phyloP scores from a whole-genome alignment of 2,797 vertebrate species.

The Oreochromis grahami region DNA sequence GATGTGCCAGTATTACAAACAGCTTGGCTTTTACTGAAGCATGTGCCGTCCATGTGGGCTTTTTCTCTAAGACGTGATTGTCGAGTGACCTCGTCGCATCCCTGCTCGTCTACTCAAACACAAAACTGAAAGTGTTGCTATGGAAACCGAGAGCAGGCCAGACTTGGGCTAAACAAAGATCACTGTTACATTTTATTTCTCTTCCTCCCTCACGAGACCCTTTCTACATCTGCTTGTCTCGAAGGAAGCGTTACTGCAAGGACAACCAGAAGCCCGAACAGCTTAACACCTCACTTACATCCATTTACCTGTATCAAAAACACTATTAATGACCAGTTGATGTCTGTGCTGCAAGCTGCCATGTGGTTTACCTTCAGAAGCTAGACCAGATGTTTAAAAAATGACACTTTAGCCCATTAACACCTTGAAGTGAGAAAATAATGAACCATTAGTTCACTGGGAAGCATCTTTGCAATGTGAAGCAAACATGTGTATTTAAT shows the following conservation, averaged over 20 bases:
- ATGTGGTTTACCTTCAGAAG: neutral
- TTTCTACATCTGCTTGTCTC: neutral
- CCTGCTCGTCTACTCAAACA: constrained; percentile 22
- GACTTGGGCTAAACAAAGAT: constrained; percentile 35
- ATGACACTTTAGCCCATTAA: neutral
- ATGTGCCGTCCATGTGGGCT: constrained; percentile 29
- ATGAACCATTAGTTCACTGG: neutral
- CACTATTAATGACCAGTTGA: constrained; percentile 24
- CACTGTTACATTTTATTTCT: neutral
- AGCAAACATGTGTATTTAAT: neutral
- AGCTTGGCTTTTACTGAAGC: constrained; percentile 32
- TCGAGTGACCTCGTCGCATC: constrained; percentile 39
- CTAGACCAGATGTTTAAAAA: neutral
- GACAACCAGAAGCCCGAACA: constrained; percentile 10
- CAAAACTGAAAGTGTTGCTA: constrained; percentile 38
- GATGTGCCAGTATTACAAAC: constrained; percentile 44
- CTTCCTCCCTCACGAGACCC: neutral
- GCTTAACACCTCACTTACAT: constrained; percentile 26
- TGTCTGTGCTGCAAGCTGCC: neutral
- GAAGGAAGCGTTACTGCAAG: neutral
- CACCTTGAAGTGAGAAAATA: neutral
- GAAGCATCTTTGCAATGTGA: neutral
- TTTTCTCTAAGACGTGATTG: constrained; percentile 29
- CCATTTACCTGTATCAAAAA: constrained; percentile 15
- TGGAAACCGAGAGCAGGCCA: constrained; percentile 50